Evolutionary conservation across 2,113 vertebrate genomes (phyloP).

Genomic region (Elaphurus davidianus): DNA sequence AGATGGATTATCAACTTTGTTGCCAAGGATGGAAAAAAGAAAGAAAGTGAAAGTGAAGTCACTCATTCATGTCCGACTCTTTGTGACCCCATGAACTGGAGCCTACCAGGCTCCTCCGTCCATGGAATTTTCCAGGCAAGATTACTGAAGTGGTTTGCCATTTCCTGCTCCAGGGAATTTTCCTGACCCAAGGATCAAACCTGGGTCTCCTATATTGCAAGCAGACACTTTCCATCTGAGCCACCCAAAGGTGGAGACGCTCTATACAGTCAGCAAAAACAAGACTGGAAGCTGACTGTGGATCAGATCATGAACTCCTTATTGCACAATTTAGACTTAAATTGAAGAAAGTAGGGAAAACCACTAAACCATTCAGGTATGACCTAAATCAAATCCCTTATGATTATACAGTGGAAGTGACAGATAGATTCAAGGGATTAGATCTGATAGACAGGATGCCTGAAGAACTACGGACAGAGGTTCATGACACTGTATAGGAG

Average conservation of each 20-base stretch:
- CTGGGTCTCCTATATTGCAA: neutral
- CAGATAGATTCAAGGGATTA: neutral
- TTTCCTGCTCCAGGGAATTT: too few relatives aligned
- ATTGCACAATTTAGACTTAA: neutral
- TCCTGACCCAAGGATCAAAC: neutral
- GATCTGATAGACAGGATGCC: neutral
- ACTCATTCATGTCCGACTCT: neutral
- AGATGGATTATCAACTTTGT: neutral
- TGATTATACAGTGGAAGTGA: neutral
- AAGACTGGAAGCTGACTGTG: neutral
- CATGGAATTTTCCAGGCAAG: neutral
- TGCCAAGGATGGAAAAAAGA: neutral
- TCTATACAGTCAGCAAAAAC: neutral
- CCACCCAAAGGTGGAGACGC: neutral
- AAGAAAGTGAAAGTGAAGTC: neutral
- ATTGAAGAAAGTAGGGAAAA: neutral
- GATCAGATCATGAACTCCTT: neutral
- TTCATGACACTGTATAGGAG: neutral
- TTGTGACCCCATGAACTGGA: neutral
- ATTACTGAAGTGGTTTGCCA: neutral
- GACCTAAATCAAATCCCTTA: neutral
- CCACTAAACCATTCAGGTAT: neutral
- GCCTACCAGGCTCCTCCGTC: too few relatives aligned
- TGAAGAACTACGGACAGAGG: neutral
- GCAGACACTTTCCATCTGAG: neutral